A percentile compares a stretch with the other conserved stretches of the same genome.
Evolutionary conservation across 2,113 vertebrate genomes (phyloP).

Genomic region (Tragulus kanchil): DNA sequence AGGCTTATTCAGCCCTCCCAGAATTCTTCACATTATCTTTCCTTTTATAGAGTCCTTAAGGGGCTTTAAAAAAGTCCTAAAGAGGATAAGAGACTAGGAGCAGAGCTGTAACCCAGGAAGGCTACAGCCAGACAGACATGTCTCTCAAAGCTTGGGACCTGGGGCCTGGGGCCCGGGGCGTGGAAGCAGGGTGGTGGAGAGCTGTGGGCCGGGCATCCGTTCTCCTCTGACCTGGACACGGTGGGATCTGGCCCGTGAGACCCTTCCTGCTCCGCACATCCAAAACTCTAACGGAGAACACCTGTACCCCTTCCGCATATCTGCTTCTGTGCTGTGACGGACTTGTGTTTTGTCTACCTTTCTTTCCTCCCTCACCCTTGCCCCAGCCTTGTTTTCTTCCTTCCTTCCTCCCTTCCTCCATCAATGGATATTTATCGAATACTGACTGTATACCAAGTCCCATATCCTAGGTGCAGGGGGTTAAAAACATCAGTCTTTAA

Average conservation of each 20-base stretch:
- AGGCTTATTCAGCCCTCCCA: constrained; percentile 3
- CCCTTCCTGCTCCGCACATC: not conserved
- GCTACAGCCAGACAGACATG: not conserved
- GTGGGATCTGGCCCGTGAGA: not conserved
- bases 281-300: constrained; percentile 2
- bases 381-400: not conserved
- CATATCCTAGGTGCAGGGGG: not conserved
- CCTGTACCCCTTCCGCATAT: not conserved
- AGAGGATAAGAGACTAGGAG: not conserved
- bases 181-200: not conserved
- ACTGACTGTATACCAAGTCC: constrained; percentile 50
- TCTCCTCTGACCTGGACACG: not conserved
- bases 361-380: not conserved
- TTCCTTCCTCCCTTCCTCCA: not conserved
- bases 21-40: constrained; percentile 59
- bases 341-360: not conserved
- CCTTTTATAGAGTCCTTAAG: constrained; percentile 16
- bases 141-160: not conserved
- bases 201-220: not conserved
- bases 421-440: constrained; percentile 59
- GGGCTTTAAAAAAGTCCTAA: constrained; percentile 25
- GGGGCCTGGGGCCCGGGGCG: not conserved
- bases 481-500: constrained; percentile 71
- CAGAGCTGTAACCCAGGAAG: not conserved
- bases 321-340: not conserved